A percentile compares a stretch with the other conserved stretches of the same genome.
These are phyloP conservation scores for Ammodytes dubius DNA, from an alignment of 2,113 vertebrate species.

Conservation along the genomic window DNA sequence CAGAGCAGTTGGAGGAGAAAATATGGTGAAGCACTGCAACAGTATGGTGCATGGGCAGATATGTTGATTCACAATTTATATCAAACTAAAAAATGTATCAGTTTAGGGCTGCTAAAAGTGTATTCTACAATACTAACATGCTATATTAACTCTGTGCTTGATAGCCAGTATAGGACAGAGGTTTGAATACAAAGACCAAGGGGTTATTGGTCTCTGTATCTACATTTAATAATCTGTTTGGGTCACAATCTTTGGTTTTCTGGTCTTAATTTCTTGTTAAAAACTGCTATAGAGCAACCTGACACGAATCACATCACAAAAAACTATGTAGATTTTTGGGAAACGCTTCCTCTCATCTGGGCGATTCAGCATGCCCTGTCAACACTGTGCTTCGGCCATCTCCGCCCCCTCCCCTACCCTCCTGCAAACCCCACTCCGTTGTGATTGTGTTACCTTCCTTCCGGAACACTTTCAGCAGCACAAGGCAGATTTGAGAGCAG, in stretches of 20 bases:
- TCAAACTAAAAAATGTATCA: slow-evolving; percentile 14
- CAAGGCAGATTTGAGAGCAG: no score
- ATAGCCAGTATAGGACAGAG: no score
- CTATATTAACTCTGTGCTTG: no score
- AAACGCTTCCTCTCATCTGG: no score
- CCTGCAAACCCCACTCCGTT: no score
- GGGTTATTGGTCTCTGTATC: not conserved
- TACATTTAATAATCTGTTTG: not conserved
- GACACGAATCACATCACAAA: no score
- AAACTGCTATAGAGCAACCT: not conserved
- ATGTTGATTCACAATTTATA: slow-evolving; percentile 46
- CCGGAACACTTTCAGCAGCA: no score
- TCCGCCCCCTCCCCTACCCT: no score
- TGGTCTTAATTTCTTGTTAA: not conserved
- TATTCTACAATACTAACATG: not conserved
- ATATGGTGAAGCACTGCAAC: slow-evolving; percentile 42
- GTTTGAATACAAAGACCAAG: not conserved
- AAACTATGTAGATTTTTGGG: no score
- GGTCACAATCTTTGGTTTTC: not conserved
- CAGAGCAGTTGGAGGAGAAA: slow-evolving; percentile 64
- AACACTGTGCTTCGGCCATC: no score
- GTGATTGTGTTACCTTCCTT: no score
- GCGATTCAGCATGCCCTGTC: no score
- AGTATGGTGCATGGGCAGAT: slow-evolving; percentile 17
- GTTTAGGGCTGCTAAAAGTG: not conserved